phyloP scores from a whole-genome alignment of 2,113 vertebrate genomes.

The Myxocyprinus asiaticus region DNA sequence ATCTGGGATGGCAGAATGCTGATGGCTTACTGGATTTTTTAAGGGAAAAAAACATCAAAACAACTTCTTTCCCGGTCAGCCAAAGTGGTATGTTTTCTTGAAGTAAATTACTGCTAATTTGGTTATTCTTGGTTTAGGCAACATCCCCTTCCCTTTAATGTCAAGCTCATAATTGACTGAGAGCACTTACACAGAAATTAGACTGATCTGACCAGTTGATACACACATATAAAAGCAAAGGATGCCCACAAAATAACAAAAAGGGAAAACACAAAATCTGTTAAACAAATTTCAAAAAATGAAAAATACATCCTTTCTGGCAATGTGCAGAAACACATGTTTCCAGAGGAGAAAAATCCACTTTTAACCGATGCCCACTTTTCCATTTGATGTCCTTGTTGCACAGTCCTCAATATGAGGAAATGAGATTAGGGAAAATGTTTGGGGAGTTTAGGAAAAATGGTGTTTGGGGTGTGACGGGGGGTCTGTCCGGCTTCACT shows the following conservation, averaged over 20 bases:
- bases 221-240: not conserved
- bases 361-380: constrained; percentile 24
- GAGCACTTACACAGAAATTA: constrained; percentile 53
- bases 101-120: constrained; percentile 57
- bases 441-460: constrained; percentile 36
- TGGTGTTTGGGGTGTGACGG: constrained; percentile 23
- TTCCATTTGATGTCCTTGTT: constrained; percentile 47
- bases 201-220: constrained; percentile 41
- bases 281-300: constrained; percentile 15
- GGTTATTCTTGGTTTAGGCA: constrained; percentile 52
- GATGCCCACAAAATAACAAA: constrained; percentile 26
- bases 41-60: constrained; percentile 40
- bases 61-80: constrained; percentile 27
- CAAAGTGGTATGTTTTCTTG: constrained; percentile 5
- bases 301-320: constrained; percentile 17
- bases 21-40: constrained; percentile 29
- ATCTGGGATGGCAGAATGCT: constrained; percentile 37
- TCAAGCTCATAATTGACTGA: constrained; percentile 52
- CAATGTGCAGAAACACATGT: constrained; percentile 1
- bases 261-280: constrained; percentile 11
- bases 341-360: constrained; percentile 34
- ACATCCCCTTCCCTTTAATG: constrained; percentile 58
- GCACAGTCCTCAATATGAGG: constrained; percentile 38
- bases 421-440: constrained; percentile 47
- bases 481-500: constrained; percentile 32